Percentiles rank a stretch among this genome's conserved stretches.
Evolutionary conservation across 2,888 invertebrate genomes (phyloP).

Genomic region (Calliopum simillimum): DNA sequence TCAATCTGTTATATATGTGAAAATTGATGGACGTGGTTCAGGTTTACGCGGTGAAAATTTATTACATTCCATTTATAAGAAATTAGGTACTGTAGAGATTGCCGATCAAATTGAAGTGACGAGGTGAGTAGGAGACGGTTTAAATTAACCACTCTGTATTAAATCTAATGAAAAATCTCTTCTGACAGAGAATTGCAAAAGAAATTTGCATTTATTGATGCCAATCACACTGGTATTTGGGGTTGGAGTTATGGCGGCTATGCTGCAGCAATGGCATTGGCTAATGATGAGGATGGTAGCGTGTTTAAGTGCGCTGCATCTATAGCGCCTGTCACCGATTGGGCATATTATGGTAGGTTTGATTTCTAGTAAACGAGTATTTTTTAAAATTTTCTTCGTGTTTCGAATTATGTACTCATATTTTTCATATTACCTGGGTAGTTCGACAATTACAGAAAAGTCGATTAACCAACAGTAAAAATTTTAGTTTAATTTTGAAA

Average conservation of each 20-base stretch:
- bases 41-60: conserved; percentile 86
- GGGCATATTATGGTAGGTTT: conserved; percentile 89
- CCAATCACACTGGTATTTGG: conserved; percentile 88
- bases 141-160: neutral
- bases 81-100: conserved; percentile 90
- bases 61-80: conserved; percentile 84
- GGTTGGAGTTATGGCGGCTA: conserved; percentile 99
- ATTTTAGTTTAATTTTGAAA: no score
- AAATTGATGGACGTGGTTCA: conserved; percentile 92
- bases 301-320: conserved; percentile 94
- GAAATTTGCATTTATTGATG: conserved; percentile 79
- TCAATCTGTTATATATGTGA: conserved; percentile 86
- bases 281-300: conserved; percentile 74
- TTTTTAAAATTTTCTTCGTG: no score
- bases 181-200: conserved; percentile 70
- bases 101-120: conserved; percentile 91
- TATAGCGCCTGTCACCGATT: conserved; percentile 97
- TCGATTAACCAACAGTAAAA: no score
- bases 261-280: conserved; percentile 88
- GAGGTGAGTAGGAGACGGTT: conserved; percentile 60
- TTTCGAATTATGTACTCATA: no score
- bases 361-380: neutral
- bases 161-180: neutral
- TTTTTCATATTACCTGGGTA: no score
- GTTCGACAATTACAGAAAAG: no score